Evolutionary conservation across 1,140 invertebrate species (phyloP).

Genomic region (Wiebesia pumilae): DNA sequence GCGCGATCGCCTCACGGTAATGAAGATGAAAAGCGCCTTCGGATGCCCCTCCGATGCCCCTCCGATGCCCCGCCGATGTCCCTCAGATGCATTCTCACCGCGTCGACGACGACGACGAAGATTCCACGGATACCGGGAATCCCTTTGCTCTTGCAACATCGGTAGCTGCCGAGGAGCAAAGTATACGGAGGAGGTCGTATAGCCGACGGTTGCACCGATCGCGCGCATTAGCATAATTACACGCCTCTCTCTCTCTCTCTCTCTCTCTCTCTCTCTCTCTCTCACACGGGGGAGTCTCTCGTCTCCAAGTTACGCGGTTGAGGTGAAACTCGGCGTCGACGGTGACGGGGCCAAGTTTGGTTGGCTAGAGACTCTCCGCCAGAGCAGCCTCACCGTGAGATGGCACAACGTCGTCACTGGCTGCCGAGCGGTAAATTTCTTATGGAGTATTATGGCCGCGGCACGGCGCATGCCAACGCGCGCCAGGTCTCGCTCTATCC

Average conservation of each 20-base stretch:
- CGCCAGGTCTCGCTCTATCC: slow-evolving; percentile 57
- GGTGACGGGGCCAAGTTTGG: slow-evolving; percentile 5
- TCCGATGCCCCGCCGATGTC: slow-evolving; percentile 43
- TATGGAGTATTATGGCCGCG: slow-evolving; percentile 64
- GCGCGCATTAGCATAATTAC: slow-evolving; percentile 71
- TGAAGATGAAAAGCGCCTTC: slow-evolving; percentile 42
- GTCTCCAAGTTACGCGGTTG: background rate
- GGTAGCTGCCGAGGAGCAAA: slow-evolving; percentile 28
- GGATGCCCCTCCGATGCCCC: slow-evolving; percentile 42
- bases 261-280: background rate
- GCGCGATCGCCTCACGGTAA: background rate
- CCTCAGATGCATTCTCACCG: slow-evolving; percentile 51
- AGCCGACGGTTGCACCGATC: slow-evolving; percentile 68
- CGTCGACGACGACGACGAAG: background rate
- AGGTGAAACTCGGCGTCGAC: background rate
- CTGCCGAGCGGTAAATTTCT: slow-evolving; percentile 67
- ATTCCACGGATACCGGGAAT: slow-evolving; percentile 10
- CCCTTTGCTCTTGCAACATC: too few species aligned
- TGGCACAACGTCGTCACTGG: slow-evolving; percentile 52
- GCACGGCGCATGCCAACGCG: slow-evolving; percentile 64
- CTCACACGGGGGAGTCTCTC: background rate
- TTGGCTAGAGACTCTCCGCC: slow-evolving; percentile 43
- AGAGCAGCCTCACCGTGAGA: background rate
- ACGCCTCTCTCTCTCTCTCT: slow-evolving; percentile 54
- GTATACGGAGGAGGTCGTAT: slow-evolving; percentile 49